Base-by-base conservation (phyloP, 2,888 invertebrate genomes). In the Ichneumoninae sp. region DNA sequence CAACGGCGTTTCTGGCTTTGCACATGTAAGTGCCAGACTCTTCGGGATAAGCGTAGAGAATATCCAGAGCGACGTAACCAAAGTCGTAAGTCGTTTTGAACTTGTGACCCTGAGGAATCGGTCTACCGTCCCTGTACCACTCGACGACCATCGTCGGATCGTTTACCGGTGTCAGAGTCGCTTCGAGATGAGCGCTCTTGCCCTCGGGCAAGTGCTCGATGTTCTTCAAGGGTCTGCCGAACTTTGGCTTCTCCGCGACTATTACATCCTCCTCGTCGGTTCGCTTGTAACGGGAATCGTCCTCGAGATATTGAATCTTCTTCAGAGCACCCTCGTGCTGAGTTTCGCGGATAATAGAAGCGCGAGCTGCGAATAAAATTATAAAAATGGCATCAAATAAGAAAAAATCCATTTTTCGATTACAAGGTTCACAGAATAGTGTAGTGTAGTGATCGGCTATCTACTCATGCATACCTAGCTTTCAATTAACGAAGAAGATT, bases 131-230 rank as follows among this genome's bases (percentile, higher is more conserved):
- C 93, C 98, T 97, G 94, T 96, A 99, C 99, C 99, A 99, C 94
- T 99, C 99, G 10, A 99, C 98, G 88, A 97, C 96, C 99, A 99
- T 99, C 8, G 98, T 98, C 4, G 99, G 98, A 94, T 99, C 99
- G 91, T 99, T 99, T 52, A 99, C 98, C 0, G 99, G 99, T 0
- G 98, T 98, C 47, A 99, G 94, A 5, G 98, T 98, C 0, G 98
- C 98, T 94, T 99, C 99, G 89, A 99, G 94, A 93, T 99, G 99
- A 80, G 98, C 97, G 76, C 97, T 97, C 84, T 96, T 95, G 30
- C 98, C 98, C 94, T 99, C 99, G 13, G 97, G 95, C 19, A 98
- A 95, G 90, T 97, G 96, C 88, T 97, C 97, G 78, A 96, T 95
- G 91, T 97, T 98, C 91, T 97, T 97, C 88, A 99, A 94, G 7